Conservation (phyloP, 2,888 invertebrate species). For the Cheilosia scutellata region DNA sequence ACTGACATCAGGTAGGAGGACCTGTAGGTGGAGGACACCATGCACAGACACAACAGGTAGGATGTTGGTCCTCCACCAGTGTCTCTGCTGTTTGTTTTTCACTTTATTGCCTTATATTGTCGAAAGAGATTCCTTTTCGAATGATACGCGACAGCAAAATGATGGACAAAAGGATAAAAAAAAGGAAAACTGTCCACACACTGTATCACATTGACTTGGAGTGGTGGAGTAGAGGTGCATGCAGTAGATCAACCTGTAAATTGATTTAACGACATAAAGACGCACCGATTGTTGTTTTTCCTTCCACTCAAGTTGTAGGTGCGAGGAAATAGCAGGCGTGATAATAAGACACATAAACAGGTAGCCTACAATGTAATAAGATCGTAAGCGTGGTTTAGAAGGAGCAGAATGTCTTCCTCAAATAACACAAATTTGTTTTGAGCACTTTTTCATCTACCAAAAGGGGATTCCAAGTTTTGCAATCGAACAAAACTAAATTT, state of each 20-base stretch:
- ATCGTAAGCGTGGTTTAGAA: too few species aligned
- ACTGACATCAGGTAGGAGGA: slow-evolving; percentile 73
- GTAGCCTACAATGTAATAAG: too few species aligned
- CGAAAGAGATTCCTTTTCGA: slow-evolving; percentile 55
- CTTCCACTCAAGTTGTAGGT: neutral
- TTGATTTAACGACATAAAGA: slow-evolving; percentile 29
- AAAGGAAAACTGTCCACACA: slow-evolving; percentile 24
- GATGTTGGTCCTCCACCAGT: slow-evolving; percentile 49
- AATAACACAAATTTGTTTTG: too few species aligned
- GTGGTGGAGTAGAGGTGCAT: slow-evolving; percentile 1
- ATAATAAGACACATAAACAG: neutral
- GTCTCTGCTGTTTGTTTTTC: slow-evolving; percentile 65
- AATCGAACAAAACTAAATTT: too few species aligned
- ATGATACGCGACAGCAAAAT: slow-evolving; percentile 57
- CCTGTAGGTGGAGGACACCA: slow-evolving; percentile 73
- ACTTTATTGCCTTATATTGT: slow-evolving; percentile 60
- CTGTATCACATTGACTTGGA: slow-evolving; percentile 1
- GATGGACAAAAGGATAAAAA: slow-evolving; percentile 44
- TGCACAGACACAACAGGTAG: slow-evolving; percentile 67
- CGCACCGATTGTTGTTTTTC: neutral
- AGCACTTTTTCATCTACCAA: too few species aligned
- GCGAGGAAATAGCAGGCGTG: slow-evolving; percentile 19
- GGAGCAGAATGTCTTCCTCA: too few species aligned
- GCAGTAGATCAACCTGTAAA: slow-evolving; percentile 5
- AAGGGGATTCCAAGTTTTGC: too few species aligned